These are phyloP conservation scores for Acanthacorydalis orientalis DNA, from an alignment of 2,888 invertebrate species.

Conservation along the genomic window DNA sequence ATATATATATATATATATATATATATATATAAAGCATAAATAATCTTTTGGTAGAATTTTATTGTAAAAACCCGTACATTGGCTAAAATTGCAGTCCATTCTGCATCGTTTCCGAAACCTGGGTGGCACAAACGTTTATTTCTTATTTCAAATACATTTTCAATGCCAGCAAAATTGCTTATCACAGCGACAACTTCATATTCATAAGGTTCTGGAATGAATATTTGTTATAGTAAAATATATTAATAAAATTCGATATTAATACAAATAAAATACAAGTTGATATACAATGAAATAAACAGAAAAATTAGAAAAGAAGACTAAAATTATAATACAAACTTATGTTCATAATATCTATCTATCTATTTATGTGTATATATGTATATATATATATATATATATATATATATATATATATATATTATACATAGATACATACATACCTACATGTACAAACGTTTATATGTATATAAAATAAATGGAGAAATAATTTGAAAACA, in stretches of 20 bases:
- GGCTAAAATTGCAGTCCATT: constrained; percentile 59
- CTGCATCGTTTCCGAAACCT: constrained; percentile 52
- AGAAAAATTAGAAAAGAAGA: too few relatives aligned
- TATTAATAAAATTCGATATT: too few relatives aligned
- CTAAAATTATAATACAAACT: too few relatives aligned
- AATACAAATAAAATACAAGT: too few relatives aligned
- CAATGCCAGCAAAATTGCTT: constrained; percentile 38
- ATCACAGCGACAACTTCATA: constrained; percentile 52
- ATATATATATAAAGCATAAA: background rate
- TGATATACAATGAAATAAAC: too few relatives aligned
- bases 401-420: too few relatives aligned
- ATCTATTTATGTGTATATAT: too few relatives aligned
- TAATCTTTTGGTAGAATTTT: background rate
- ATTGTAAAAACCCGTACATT: constrained; percentile 34
- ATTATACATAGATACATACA: too few relatives aligned
- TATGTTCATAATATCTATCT: too few relatives aligned
- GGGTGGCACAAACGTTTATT: constrained; percentile 69
- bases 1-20: too few relatives aligned
- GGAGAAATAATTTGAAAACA: constrained; percentile 11
- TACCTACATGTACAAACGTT: too few relatives aligned
- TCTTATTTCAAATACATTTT: constrained; percentile 39
- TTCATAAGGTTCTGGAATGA: constrained; percentile 29
- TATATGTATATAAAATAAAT: background rate
- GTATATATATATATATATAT: too few relatives aligned
- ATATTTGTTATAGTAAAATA: background rate